Percentiles rank a stretch among this genome's conserved stretches.
Conservation (phyloP, 2,113 vertebrate genomes). For the Sinocyclocheilus rhinocerous region DNA sequence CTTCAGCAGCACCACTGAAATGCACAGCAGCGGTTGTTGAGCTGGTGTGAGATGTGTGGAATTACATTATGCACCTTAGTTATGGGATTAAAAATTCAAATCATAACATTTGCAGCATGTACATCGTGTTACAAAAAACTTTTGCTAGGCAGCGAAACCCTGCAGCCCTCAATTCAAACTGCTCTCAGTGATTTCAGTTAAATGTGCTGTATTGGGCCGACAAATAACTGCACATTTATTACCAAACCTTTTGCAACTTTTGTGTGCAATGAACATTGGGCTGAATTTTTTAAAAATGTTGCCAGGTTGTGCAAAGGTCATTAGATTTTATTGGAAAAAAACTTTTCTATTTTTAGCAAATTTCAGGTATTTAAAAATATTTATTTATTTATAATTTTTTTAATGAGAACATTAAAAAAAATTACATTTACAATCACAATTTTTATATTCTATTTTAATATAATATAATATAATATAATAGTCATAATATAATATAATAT, state of each 20-base stretch:
- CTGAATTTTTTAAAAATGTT: neutral
- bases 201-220: neutral
- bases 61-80: neutral
- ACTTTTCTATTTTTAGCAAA: neutral
- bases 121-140: too few species aligned
- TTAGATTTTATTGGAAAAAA: neutral
- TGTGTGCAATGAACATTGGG: neutral
- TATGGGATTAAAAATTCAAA: neutral
- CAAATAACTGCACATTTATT: neutral
- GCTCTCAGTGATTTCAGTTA: neutral
- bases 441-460: neutral
- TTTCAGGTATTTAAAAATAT: neutral
- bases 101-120: neutral
- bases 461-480: neutral
- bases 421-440: neutral
- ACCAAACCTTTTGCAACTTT: neutral
- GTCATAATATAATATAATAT: neutral
- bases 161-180: neutral
- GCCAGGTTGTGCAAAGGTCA: neutral
- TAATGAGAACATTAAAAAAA: neutral
- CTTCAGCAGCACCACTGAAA: slow-evolving; percentile 28
- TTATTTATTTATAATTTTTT: neutral
- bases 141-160: neutral
- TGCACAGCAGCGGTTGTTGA: too few species aligned
- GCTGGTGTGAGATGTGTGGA: neutral